Conservation (phyloP, 2,888 invertebrate genomes). For the Athripsodes cinereus region DNA sequence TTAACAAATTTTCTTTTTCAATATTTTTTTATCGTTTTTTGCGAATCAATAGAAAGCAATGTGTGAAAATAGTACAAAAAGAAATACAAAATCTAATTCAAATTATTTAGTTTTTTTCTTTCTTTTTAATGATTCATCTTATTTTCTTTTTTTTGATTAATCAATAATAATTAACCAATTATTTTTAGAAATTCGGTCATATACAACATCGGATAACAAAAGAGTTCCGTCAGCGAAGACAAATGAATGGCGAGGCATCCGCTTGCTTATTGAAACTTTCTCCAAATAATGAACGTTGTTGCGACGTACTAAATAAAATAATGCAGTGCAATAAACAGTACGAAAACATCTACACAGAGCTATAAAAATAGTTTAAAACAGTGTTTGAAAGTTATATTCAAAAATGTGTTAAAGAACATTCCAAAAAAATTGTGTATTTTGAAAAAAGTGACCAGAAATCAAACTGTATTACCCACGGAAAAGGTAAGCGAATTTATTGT, state of each 20-base stretch:
- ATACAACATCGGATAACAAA: background rate
- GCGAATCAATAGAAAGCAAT: too few relatives aligned
- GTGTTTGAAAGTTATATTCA: background rate
- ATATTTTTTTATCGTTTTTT: too few relatives aligned
- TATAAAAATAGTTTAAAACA: too few relatives aligned
- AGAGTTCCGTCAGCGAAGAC: background rate
- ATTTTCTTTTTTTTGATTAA: too few relatives aligned
- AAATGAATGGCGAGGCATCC: background rate
- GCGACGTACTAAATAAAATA: background rate
- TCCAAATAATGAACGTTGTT: background rate
- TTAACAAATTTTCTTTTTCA: too few relatives aligned
- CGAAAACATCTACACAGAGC: too few relatives aligned
- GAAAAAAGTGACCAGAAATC: background rate
- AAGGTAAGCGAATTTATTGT: too few relatives aligned
- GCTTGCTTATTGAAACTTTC: background rate
- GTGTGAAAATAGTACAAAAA: too few relatives aligned
- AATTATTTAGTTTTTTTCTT: too few relatives aligned
- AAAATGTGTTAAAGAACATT: background rate
- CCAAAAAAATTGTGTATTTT: background rate
- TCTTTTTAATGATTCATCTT: too few relatives aligned
- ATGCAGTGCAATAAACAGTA: background rate
- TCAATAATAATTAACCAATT: background rate
- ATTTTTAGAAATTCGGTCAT: slow-evolving; percentile 1
- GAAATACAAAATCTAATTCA: too few relatives aligned
- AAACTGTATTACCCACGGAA: too few relatives aligned